phyloP scores from a whole-genome alignment of 2,113 vertebrate genomes.

The Cyanoramphus novaezelandiae region DNA sequence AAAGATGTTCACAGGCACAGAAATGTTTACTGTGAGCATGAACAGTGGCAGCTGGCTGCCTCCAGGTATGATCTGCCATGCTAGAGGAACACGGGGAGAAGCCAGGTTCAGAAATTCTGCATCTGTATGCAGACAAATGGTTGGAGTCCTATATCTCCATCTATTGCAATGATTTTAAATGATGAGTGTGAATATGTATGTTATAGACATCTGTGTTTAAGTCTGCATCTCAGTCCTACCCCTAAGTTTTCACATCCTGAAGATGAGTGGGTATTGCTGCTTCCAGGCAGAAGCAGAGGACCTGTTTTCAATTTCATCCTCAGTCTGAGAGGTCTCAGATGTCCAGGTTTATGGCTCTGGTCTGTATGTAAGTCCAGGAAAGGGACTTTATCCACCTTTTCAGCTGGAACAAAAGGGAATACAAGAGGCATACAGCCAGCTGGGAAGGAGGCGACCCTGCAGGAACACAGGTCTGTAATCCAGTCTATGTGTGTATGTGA shows the following conservation, averaged over 20 bases:
- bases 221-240: neutral
- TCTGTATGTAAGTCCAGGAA: neutral
- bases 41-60: neutral
- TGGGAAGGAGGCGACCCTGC: neutral
- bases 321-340: neutral
- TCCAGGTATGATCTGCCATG: neutral
- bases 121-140: rapidly evolving
- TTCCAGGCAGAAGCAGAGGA: neutral
- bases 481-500: neutral
- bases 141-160: neutral
- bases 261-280: neutral
- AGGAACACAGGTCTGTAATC: neutral
- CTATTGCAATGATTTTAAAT: rapidly evolving
- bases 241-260: neutral
- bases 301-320: neutral
- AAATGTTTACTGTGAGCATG: neutral
- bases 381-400: neutral
- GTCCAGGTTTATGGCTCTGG: neutral
- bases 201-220: neutral
- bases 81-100: neutral
- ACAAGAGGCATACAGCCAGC: neutral
- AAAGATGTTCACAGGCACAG: neutral
- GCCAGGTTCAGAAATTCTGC: neutral
- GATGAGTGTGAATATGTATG: neutral
- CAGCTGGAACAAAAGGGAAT: neutral